Conservation (phyloP, 1,140 invertebrate genomes). For the Caenorhabditis latens region DNA sequence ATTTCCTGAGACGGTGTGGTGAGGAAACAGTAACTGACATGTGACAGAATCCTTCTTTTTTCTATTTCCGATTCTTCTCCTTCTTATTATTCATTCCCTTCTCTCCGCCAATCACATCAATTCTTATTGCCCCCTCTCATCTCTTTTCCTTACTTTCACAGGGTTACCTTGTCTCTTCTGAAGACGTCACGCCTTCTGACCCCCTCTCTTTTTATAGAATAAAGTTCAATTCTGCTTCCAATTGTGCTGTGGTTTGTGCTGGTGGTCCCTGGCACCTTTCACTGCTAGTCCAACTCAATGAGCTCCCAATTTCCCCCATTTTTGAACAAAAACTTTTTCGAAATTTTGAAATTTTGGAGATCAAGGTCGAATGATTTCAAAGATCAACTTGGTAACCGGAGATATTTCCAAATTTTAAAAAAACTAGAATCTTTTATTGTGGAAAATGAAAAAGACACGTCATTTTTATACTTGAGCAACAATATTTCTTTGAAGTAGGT, state of each 20-base stretch:
- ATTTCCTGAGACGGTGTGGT: neutral
- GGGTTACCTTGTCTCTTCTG: neutral
- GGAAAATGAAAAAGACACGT: too few species aligned
- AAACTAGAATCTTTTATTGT: too few species aligned
- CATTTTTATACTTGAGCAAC: neutral
- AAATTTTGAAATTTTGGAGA: too few species aligned
- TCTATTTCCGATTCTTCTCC: neutral
- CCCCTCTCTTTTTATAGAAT: neutral
- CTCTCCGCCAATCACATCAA: conserved; percentile 32
- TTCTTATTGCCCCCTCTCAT: conserved; percentile 40
- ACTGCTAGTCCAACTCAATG: too few species aligned
- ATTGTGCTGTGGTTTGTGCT: neutral
- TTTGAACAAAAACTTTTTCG: too few species aligned
- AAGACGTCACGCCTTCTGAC: conserved; percentile 16
- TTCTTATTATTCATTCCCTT: neutral
- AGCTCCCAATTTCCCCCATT: too few species aligned
- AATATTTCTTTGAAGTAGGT: neutral
- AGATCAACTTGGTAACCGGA: too few species aligned
- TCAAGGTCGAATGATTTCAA: too few species aligned
- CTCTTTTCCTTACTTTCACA: neutral
- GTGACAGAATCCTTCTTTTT: conserved; percentile 1
- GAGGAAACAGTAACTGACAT: conserved; percentile 34
- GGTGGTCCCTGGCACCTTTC: too few species aligned
- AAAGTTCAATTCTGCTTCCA: neutral
- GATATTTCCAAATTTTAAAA: too few species aligned